These are phyloP conservation scores for Ancistrus triradiatus DNA, from an alignment of 2,113 vertebrate species.

Conservation along the genomic window DNA sequence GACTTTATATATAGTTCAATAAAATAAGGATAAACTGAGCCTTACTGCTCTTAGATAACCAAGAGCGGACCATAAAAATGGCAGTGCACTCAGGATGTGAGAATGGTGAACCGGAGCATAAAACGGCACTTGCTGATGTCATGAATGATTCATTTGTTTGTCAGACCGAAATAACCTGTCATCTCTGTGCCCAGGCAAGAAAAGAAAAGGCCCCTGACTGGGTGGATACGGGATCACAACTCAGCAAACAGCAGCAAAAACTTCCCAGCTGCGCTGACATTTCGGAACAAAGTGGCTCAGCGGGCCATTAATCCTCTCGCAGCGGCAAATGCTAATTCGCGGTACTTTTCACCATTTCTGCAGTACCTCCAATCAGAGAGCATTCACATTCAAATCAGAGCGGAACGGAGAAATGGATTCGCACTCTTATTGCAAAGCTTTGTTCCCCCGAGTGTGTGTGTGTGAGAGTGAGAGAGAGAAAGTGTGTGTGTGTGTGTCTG, in stretches of 20 bases:
- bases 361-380: conserved; percentile 32
- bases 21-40: too few relatives aligned
- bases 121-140: not conserved
- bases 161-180: conserved; percentile 28
- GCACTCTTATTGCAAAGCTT: conserved; percentile 31
- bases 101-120: not conserved
- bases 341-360: conserved; percentile 21
- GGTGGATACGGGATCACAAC: conserved; percentile 11
- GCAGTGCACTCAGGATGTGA: too few relatives aligned
- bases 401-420: conserved; percentile 31
- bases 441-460: conserved; percentile 9
- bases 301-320: conserved; percentile 35
- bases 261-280: conserved; percentile 38
- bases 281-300: conserved; percentile 39
- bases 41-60: not conserved
- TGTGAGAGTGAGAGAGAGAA: conserved; percentile 17
- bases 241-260: conserved; percentile 23
- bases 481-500: too few relatives aligned
- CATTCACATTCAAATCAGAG: conserved; percentile 42
- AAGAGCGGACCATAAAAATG: too few relatives aligned
- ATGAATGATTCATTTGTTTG: conserved; percentile 2
- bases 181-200: not conserved
- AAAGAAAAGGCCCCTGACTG: not conserved
- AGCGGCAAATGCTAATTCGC: conserved; percentile 33
- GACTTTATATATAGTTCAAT: too few relatives aligned